These are phyloP conservation scores for Spilarctia lutea DNA, from an alignment of 2,888 invertebrate species.

Conservation along the genomic window DNA sequence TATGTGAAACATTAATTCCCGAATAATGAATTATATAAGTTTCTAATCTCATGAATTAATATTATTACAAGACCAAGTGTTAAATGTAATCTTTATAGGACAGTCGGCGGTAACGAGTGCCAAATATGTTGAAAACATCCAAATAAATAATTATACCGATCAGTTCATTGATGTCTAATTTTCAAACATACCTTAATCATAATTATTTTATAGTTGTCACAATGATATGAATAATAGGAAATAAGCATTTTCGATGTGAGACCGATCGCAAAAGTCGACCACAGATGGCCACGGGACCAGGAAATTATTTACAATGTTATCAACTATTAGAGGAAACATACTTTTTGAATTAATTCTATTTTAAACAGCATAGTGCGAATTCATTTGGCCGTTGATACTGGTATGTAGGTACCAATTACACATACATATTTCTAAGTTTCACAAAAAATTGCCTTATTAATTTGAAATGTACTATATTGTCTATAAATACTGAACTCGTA, in stretches of 20 bases:
- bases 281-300: conserved; percentile 22
- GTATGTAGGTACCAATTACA: conserved; percentile 7
- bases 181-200: conserved; percentile 38
- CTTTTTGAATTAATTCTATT: background rate
- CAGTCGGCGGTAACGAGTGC: conserved; percentile 19
- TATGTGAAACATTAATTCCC: background rate
- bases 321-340: conserved; percentile 21
- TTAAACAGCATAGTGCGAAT: background rate
- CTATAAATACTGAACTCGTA: conserved; percentile 22
- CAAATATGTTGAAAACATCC: conserved; percentile 35
- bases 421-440: conserved; percentile 20
- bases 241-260: conserved; percentile 32
- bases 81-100: background rate
- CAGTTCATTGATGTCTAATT: conserved; percentile 46
- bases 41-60: no score
- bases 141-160: conserved; percentile 54
- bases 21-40: no score
- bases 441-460: conserved; percentile 24
- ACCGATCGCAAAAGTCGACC: conserved; percentile 35
- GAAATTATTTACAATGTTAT: conserved; percentile 41
- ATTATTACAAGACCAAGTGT: background rate
- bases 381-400: background rate
- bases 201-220: conserved; percentile 30
- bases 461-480: conserved; percentile 24
- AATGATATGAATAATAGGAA: conserved; percentile 44